phyloP scores from a whole-genome alignment of 2,888 invertebrate genomes.

The Aspidiotus rigidus region DNA sequence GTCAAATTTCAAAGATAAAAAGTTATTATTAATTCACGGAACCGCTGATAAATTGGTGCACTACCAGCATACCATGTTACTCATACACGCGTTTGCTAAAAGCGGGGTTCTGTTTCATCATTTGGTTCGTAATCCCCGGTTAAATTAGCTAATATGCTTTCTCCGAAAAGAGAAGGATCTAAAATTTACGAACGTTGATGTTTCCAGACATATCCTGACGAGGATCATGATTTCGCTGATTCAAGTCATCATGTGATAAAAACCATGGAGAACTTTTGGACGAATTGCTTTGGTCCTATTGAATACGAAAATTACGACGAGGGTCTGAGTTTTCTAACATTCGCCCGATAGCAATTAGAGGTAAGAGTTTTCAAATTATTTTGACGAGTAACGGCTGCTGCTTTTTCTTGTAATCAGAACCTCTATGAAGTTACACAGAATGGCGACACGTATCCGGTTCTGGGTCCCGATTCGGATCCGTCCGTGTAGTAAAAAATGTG shows the following conservation, averaged over 20 bases:
- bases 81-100: constrained; percentile 72
- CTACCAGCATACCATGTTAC: constrained; percentile 75
- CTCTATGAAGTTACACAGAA: too few species aligned
- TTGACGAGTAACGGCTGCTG: too few species aligned
- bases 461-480: too few species aligned
- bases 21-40: constrained; percentile 57
- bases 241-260: constrained; percentile 69
- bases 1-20: constrained; percentile 54
- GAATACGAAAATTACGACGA: constrained; percentile 64
- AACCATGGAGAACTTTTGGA: constrained; percentile 77
- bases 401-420: too few species aligned
- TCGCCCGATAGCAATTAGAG: constrained; percentile 40
- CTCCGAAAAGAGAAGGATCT: constrained; percentile 5
- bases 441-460: too few species aligned
- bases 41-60: constrained; percentile 78
- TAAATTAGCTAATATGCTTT: neutral
- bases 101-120: constrained; percentile 73
- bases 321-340: constrained; percentile 49
- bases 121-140: constrained; percentile 57
- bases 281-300: constrained; percentile 67
- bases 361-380: neutral
- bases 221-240: constrained; percentile 64
- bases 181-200: neutral
- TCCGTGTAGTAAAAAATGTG: too few species aligned
- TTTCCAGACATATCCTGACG: constrained; percentile 75